These are phyloP conservation scores for Lepidotrigona ventralis DNA, from an alignment of 1,140 invertebrate species.

Conservation along the genomic window DNA sequence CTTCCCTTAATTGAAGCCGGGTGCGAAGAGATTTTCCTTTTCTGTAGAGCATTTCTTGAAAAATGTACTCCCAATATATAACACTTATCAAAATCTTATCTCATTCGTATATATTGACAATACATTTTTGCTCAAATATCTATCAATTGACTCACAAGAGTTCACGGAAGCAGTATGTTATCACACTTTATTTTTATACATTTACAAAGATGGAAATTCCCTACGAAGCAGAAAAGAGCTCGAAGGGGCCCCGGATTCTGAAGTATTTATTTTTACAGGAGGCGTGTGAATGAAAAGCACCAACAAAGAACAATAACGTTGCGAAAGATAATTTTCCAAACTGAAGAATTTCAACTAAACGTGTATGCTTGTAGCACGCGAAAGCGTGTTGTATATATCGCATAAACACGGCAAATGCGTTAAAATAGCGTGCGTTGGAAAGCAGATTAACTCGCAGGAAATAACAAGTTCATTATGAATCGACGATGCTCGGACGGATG, in stretches of 20 bases:
- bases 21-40: neutral
- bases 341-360: constrained; percentile 31
- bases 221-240: neutral
- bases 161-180: neutral
- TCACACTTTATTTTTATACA: neutral
- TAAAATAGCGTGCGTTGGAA: constrained; percentile 35
- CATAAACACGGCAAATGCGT: neutral
- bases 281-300: neutral
- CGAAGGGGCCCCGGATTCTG: neutral
- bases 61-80: neutral
- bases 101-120: neutral
- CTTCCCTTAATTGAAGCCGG: neutral
- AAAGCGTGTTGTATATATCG: constrained; percentile 8
- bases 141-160: neutral
- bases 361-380: neutral
- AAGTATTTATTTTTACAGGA: neutral
- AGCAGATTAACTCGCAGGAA: constrained; percentile 36
- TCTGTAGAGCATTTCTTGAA: neutral
- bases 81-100: constrained; percentile 16
- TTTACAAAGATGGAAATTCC: neutral
- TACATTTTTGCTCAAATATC: neutral
- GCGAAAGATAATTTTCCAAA: neutral
- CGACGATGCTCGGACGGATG: constrained; percentile 4
- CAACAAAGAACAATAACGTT: neutral
- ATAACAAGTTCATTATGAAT: constrained; percentile 53